Conservation (phyloP, 2,888 invertebrate species). For the Synanthedon myopaeformis region DNA sequence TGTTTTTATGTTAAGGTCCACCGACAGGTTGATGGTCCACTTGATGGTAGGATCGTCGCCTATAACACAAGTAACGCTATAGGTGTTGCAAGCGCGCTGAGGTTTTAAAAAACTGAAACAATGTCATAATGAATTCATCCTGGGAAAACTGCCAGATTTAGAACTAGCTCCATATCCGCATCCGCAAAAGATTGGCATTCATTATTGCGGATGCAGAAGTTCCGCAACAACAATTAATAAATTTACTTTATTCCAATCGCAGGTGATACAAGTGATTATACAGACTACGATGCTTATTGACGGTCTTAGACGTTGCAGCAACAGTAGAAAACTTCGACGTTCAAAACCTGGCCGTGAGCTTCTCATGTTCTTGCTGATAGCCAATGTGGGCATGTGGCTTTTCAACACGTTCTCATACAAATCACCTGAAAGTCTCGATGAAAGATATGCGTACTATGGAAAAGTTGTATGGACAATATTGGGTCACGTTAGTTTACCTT, state of each 20-base stretch:
- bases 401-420: slow-evolving; percentile 77
- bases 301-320: slow-evolving; percentile 80
- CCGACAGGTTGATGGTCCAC: too few relatives aligned
- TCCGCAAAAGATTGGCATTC: too few relatives aligned
- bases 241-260: slow-evolving; percentile 11
- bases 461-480: slow-evolving; percentile 78
- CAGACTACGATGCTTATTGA: slow-evolving; percentile 82
- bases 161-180: too few relatives aligned
- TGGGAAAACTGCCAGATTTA: too few relatives aligned
- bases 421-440: slow-evolving; percentile 58
- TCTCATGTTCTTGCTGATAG: slow-evolving; percentile 80
- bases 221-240: too few relatives aligned
- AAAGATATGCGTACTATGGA: slow-evolving; percentile 77
- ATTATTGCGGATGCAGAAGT: too few relatives aligned
- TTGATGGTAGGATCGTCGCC: too few relatives aligned
- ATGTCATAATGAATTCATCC: too few relatives aligned
- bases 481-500: slow-evolving; percentile 78
- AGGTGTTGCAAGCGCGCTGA: too few relatives aligned
- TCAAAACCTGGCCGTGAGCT: slow-evolving; percentile 81
- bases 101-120: too few relatives aligned
- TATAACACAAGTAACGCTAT: too few relatives aligned
- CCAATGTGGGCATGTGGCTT: slow-evolving; percentile 83
- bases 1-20: too few relatives aligned
- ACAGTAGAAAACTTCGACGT: slow-evolving; percentile 71
- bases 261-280: slow-evolving; percentile 78